These are phyloP conservation scores for Apodemus sylvaticus DNA, from an alignment of 2,113 vertebrate species.

Conservation along the genomic window DNA sequence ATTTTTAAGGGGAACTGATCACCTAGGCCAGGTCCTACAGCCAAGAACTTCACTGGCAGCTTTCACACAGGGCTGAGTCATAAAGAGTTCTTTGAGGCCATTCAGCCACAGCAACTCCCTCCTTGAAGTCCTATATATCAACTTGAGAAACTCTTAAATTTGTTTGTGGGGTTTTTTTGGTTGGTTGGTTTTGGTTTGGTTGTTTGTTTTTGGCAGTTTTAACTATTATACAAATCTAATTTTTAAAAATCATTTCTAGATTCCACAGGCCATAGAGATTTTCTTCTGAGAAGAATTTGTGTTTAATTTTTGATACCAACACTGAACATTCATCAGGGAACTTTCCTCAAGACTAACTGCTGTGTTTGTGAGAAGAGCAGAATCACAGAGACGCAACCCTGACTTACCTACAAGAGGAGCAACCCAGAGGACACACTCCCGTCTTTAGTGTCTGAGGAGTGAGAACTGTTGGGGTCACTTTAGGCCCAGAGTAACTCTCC, in stretches of 20 bases:
- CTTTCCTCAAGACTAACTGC: constrained; percentile 83
- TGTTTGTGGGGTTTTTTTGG: neutral
- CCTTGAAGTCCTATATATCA: accelerated
- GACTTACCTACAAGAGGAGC: constrained; percentile 63
- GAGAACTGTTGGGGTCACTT: constrained; percentile 64
- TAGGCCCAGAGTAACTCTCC: constrained; percentile 75
- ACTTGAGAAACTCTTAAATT: neutral
- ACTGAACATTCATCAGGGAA: constrained; percentile 86
- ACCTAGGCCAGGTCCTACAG: neutral
- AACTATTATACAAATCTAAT: neutral
- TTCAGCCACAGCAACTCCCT: neutral
- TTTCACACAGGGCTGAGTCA: neutral
- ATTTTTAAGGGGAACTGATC: neutral
- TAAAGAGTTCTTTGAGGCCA: too few species aligned
- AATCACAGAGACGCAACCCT: constrained; percentile 69
- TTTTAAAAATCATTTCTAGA: constrained; percentile 82
- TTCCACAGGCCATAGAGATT: constrained; percentile 98
- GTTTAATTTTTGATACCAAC: constrained; percentile 90
- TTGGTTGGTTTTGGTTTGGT: too few species aligned
- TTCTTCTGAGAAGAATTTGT: constrained; percentile 99
- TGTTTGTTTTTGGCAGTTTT: neutral
- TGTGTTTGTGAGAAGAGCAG: constrained; percentile 67
- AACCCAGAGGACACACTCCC: constrained; percentile 60
- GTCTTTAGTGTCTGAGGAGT: constrained; percentile 69
- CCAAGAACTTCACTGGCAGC: neutral